phyloP scores from a whole-genome alignment of 2,797 vertebrate genomes.

The Botia kubotai region DNA sequence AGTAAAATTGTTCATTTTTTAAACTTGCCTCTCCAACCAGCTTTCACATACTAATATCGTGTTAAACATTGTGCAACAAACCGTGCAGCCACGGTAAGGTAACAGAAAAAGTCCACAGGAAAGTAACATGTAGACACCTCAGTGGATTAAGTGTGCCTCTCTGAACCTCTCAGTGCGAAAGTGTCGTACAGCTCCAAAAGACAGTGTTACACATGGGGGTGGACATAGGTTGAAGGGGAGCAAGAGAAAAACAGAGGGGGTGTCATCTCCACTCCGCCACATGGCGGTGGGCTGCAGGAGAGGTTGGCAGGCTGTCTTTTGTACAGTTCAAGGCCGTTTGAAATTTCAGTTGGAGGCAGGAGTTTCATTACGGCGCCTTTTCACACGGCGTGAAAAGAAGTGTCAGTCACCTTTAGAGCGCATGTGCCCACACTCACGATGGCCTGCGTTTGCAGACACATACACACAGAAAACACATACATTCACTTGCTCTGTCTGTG shows the following conservation, averaged over 20 bases:
- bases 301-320: slow-evolving; percentile 65
- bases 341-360: slow-evolving; percentile 64
- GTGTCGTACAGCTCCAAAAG: slow-evolving; percentile 64
- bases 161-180: slow-evolving; percentile 61
- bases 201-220: slow-evolving; percentile 51
- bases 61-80: too few species aligned
- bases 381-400: slow-evolving; percentile 55
- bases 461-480: neutral
- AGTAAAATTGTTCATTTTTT: too few species aligned
- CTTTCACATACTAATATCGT: too few species aligned
- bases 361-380: slow-evolving; percentile 69
- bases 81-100: neutral
- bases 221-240: slow-evolving; percentile 31
- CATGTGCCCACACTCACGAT: slow-evolving; percentile 40
- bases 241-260: slow-evolving; percentile 50
- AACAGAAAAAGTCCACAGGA: neutral
- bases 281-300: slow-evolving; percentile 56
- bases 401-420: slow-evolving; percentile 56
- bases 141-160: slow-evolving; percentile 73
- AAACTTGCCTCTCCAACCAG: too few species aligned
- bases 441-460: slow-evolving; percentile 23
- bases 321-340: slow-evolving; percentile 70
- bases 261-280: slow-evolving; percentile 30
- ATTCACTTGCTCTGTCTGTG: slow-evolving; percentile 44
- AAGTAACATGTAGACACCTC: slow-evolving; percentile 61